Evolutionary conservation across 1,140 invertebrate species (phyloP).

Genomic region (Venustaconcha ellipsiformis): DNA sequence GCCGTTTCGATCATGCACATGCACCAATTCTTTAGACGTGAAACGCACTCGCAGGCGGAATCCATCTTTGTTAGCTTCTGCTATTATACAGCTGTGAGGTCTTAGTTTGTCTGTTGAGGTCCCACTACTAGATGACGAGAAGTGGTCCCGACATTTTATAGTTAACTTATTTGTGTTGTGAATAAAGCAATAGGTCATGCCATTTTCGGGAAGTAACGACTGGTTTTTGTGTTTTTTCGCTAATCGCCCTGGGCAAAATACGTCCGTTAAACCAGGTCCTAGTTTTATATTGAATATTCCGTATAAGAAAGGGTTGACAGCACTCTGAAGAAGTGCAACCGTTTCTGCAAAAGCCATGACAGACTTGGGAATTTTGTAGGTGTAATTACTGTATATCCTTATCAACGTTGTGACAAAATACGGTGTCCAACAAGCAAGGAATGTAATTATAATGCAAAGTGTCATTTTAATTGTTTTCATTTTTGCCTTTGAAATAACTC

Average conservation of each 20-base stretch:
- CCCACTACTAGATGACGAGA: constrained; percentile 26
- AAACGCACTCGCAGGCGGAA: constrained; percentile 54
- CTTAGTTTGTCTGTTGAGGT: constrained; percentile 32
- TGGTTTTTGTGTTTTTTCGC: constrained; percentile 10
- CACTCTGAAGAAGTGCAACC: constrained; percentile 69
- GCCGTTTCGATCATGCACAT: constrained; percentile 19
- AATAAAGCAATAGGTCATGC: constrained; percentile 12
- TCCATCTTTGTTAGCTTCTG: constrained; percentile 59
- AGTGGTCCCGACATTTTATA: constrained; percentile 14
- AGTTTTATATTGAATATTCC: constrained; percentile 69
- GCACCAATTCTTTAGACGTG: constrained; percentile 41
- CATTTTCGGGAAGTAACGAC: constrained; percentile 5
- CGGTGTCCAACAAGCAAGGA: constrained; percentile 70
- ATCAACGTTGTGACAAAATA: constrained; percentile 69
- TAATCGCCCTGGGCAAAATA: constrained; percentile 46
- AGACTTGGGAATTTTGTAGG: constrained; percentile 58
- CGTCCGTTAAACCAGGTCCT: constrained; percentile 51
- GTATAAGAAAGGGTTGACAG: constrained; percentile 69
- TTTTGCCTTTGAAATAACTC: constrained; percentile 66
- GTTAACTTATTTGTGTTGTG: constrained; percentile 17
- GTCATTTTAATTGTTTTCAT: constrained; percentile 71
- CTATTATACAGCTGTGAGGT: constrained; percentile 41
- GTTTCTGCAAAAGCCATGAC: constrained; percentile 67
- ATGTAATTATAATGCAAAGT: constrained; percentile 67
- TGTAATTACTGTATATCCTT: constrained; percentile 69